Conservation (phyloP, 2,888 invertebrate genomes). For the Colletes collaris region DNA sequence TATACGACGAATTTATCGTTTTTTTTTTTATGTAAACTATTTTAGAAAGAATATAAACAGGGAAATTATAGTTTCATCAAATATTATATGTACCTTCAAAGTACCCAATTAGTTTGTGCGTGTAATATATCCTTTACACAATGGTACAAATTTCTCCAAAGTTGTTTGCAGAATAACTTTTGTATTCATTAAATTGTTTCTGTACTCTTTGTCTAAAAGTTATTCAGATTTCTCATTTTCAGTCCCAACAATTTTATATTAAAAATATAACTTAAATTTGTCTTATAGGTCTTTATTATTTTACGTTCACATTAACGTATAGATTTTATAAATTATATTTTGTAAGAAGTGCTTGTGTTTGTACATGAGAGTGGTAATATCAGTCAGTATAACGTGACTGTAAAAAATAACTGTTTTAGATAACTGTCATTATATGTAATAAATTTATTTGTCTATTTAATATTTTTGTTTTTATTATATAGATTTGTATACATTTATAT, state of each 20-base stretch:
- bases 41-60: conserved; percentile 15
- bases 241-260: conserved; percentile 32
- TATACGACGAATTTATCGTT: conserved; percentile 34
- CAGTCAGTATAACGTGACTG: conserved; percentile 42
- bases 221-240: conserved; percentile 12
- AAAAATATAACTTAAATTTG: background rate
- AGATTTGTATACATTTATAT: conserved; percentile 36
- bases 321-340: conserved; percentile 38
- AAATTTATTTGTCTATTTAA: conserved; percentile 52
- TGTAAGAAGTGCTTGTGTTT: conserved; percentile 42
- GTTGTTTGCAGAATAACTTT: conserved; percentile 25
- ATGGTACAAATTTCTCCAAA: conserved; percentile 10
- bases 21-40: conserved; percentile 41
- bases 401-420: conserved; percentile 50
- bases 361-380: conserved; percentile 48
- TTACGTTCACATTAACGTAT: conserved; percentile 33
- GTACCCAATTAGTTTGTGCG: conserved; percentile 19
- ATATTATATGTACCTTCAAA: conserved; percentile 9
- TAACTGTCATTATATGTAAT: conserved; percentile 43
- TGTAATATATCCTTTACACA: conserved; percentile 19
- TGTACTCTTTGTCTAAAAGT: conserved; percentile 25
- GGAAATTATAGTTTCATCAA: conserved; percentile 24
- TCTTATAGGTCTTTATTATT: conserved; percentile 27
- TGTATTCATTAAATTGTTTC: conserved; percentile 50
- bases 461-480: conserved; percentile 27